A percentile compares a stretch with the other conserved stretches of the same genome.
These are phyloP conservation scores for Sinelater perroti DNA, from an alignment of 2,888 invertebrate species.

Conservation along the genomic window DNA sequence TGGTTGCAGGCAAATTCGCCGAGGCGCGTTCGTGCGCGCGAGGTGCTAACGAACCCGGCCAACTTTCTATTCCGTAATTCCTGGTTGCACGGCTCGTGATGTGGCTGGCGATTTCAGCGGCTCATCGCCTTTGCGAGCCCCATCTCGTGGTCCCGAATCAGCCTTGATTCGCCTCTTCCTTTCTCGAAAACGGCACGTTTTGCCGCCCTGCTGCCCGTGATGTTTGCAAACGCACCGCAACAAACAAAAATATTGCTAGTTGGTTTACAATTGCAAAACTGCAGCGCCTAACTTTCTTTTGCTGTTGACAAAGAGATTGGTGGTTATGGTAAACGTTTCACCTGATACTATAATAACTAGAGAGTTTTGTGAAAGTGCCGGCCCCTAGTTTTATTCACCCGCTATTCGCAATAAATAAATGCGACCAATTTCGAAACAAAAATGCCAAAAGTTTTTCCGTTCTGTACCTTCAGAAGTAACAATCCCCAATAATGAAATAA, in stretches of 20 bases:
- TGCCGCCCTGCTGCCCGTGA: too few relatives aligned
- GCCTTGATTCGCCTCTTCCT: too few relatives aligned
- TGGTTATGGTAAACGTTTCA: slow-evolving; percentile 25
- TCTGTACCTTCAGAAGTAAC: not conserved
- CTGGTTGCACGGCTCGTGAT: slow-evolving; percentile 37
- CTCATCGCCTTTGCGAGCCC: too few relatives aligned
- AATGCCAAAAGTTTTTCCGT: not conserved
- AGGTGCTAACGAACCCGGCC: slow-evolving; percentile 51
- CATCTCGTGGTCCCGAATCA: too few relatives aligned
- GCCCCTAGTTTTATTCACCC: slow-evolving; percentile 20
- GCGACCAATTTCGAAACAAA: not conserved
- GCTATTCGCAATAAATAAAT: not conserved
- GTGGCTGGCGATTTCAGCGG: slow-evolving; percentile 27
- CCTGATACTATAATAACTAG: slow-evolving; percentile 25
- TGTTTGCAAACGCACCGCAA: too few relatives aligned
- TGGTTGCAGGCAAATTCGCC: slow-evolving; percentile 22
- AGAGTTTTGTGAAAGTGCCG: slow-evolving; percentile 26
- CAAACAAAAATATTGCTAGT: too few relatives aligned
- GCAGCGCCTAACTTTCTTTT: slow-evolving; percentile 30
- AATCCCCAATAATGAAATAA: not conserved
- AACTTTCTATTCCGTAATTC: slow-evolving; percentile 54
- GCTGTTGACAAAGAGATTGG: slow-evolving; percentile 28
- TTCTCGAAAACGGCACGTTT: too few relatives aligned
- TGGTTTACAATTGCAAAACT: slow-evolving; percentile 23
- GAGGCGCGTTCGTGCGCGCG: slow-evolving; percentile 17